Conservation (phyloP, 2,888 invertebrate genomes). For the Camponotus fellah region DNA sequence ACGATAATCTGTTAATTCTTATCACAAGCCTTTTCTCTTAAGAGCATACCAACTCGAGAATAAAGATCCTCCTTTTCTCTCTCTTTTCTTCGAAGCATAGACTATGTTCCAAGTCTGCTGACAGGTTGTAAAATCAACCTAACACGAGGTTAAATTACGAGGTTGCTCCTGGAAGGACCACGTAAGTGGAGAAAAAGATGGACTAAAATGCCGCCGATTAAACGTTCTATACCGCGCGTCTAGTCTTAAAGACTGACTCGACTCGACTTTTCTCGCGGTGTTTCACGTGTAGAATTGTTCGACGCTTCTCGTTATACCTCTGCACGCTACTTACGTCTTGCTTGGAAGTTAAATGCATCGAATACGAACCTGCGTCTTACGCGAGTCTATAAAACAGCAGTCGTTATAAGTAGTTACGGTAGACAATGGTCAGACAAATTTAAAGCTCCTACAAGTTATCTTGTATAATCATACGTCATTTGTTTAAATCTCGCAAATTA, state of each 20-base stretch:
- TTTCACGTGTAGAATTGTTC: slow-evolving; percentile 15
- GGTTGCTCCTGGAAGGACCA: slow-evolving; percentile 25
- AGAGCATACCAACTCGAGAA: background rate
- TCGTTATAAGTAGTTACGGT: slow-evolving; percentile 36
- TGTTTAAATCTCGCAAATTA: background rate
- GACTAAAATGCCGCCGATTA: slow-evolving; percentile 35
- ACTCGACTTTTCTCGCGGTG: background rate
- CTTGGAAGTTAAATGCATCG: background rate
- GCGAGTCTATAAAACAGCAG: background rate
- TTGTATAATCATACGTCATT: background rate
- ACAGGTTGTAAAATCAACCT: slow-evolving; percentile 67
- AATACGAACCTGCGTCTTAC: slow-evolving; percentile 7
- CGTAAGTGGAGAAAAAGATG: slow-evolving; percentile 31
- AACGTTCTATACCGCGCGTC: slow-evolving; percentile 20
- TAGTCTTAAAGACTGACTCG: background rate
- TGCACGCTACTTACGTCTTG: background rate
- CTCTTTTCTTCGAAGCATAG: background rate
- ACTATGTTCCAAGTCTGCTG: slow-evolving; percentile 30
- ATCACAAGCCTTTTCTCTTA: slow-evolving; percentile 22
- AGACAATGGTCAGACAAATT: slow-evolving; percentile 35
- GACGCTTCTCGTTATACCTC: slow-evolving; percentile 6
- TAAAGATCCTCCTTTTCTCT: background rate
- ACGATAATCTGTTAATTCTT: slow-evolving; percentile 67
- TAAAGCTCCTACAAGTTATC: background rate
- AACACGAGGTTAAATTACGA: slow-evolving; percentile 66